phyloP scores from a whole-genome alignment of 2,888 invertebrate genomes.

The Strigamia crassipes region DNA sequence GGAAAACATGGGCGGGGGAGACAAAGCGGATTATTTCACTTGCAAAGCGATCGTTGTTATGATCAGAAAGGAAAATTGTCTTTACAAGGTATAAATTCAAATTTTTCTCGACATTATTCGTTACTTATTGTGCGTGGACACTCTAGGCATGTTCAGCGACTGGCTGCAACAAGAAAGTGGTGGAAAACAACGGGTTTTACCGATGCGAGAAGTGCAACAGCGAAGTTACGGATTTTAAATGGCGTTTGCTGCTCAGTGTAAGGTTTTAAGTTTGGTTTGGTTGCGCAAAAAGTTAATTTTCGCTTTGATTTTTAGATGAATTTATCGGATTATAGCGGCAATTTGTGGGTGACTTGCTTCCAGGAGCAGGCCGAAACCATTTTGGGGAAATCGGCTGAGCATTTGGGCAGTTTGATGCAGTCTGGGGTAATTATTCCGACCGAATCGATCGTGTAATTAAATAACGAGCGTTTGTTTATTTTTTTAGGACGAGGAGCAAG shows the following conservation, averaged over 20 bases:
- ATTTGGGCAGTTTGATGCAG: conserved; percentile 69
- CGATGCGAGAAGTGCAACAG: conserved; percentile 93
- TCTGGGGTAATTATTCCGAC: neutral
- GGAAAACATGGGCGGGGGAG: conserved; percentile 66
- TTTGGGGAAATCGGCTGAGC: conserved; percentile 71
- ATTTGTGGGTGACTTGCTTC: conserved; percentile 90
- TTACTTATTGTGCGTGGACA: neutral
- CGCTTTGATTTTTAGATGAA: conserved; percentile 68
- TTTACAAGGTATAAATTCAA: conserved; percentile 69
- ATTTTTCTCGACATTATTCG: neutral
- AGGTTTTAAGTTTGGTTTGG: conserved; percentile 68
- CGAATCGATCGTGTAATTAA: neutral
- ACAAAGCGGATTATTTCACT: conserved; percentile 81
- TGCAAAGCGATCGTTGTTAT: conserved; percentile 77
- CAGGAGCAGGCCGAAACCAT: conserved; percentile 80
- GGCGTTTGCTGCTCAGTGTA: conserved; percentile 81
- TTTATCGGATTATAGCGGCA: conserved; percentile 83
- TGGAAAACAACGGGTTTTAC: conserved; percentile 85
- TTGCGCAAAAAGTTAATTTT: neutral
- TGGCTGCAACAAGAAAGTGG: conserved; percentile 89
- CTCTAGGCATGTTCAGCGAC: conserved; percentile 72
- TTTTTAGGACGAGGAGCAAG: conserved; percentile 67
- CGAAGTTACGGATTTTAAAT: conserved; percentile 82
- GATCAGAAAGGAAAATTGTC: conserved; percentile 77
- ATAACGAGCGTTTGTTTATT: neutral